Evolutionary conservation across 2,113 vertebrate genomes (phyloP).

Genomic region (Montifringilla adamsi): DNA sequence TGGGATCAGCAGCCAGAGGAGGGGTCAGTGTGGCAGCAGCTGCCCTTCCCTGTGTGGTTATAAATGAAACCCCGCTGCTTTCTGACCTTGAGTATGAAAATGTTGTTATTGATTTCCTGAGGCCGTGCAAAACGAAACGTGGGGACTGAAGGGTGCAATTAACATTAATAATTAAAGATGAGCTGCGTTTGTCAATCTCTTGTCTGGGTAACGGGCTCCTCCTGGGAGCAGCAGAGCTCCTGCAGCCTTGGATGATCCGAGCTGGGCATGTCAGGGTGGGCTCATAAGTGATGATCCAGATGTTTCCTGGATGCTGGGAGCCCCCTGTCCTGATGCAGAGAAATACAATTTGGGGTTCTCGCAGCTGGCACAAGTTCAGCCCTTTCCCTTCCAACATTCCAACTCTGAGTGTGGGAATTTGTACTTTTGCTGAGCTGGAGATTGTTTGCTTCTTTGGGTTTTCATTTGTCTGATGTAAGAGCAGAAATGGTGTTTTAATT

Average conservation of each 20-base stretch:
- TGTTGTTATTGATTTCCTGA: not conserved
- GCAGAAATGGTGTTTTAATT: not conserved
- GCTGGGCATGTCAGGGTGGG: rapidly evolving
- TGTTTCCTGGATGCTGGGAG: not conserved
- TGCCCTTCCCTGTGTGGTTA: not conserved
- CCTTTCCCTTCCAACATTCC: not conserved
- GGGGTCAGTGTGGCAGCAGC: rapidly evolving
- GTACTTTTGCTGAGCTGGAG: not conserved
- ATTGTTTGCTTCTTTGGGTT: not conserved
- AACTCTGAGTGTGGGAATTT: not conserved
- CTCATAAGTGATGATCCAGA: not conserved
- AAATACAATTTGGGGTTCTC: rapidly evolving
- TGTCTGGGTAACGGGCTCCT: not conserved
- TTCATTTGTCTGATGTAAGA: not conserved
- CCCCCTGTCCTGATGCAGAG: not conserved
- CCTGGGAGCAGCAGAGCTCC: not conserved
- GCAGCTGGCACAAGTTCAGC: not conserved
- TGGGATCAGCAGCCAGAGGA: not conserved
- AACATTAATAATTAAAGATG: slow-evolving; percentile 11
- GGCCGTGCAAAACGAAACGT: rapidly evolving
- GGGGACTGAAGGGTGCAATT: not conserved
- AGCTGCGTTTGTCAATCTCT: not conserved
- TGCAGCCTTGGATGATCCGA: rapidly evolving
- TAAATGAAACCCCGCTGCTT: not conserved
- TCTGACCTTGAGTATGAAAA: not conserved